phyloP scores from a whole-genome alignment of 2,888 invertebrate genomes.

The Netelia inedita region DNA sequence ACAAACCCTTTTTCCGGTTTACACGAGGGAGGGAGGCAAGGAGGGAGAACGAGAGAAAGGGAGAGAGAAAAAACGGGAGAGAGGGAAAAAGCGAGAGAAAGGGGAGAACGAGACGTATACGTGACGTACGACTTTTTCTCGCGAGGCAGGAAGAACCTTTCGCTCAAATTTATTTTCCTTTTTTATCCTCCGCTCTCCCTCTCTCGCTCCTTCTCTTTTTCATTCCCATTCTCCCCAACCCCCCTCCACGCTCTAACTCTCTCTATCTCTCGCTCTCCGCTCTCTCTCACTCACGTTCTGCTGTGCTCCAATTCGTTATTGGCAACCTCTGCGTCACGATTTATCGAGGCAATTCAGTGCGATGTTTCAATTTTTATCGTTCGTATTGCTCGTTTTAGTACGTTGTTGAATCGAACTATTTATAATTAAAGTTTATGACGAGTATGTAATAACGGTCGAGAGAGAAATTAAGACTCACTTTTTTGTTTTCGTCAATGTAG shows the following conservation, averaged over 20 bases:
- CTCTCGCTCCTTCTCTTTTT: background rate
- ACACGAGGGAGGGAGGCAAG: background rate
- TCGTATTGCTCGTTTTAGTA: background rate
- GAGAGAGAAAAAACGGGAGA: background rate
- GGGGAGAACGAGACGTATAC: slow-evolving; percentile 1
- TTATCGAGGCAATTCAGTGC: slow-evolving; percentile 58
- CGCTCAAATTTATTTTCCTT: slow-evolving; percentile 39
- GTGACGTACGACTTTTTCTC: slow-evolving; percentile 52
- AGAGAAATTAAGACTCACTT: background rate
- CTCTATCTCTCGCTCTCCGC: background rate
- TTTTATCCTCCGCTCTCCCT: background rate
- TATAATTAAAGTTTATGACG: slow-evolving; percentile 29
- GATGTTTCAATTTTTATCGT: slow-evolving; percentile 65
- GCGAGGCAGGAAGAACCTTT: slow-evolving; percentile 37
- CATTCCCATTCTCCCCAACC: slow-evolving; percentile 2
- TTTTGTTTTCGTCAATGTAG: background rate
- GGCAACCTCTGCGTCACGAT: slow-evolving; percentile 46
- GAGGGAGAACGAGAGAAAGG: background rate
- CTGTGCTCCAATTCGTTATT: slow-evolving; percentile 36
- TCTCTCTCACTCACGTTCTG: background rate
- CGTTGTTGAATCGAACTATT: slow-evolving; percentile 25
- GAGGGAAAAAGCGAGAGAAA: background rate
- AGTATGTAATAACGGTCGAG: background rate
- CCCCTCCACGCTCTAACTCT: background rate
- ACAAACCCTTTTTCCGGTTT: slow-evolving; percentile 47